A percentile compares a stretch with the other conserved stretches of the same genome.
phyloP scores from a whole-genome alignment of 37 sponge, comb jelly and placozoan species.

The Mnemiopsis leidyi region DNA sequence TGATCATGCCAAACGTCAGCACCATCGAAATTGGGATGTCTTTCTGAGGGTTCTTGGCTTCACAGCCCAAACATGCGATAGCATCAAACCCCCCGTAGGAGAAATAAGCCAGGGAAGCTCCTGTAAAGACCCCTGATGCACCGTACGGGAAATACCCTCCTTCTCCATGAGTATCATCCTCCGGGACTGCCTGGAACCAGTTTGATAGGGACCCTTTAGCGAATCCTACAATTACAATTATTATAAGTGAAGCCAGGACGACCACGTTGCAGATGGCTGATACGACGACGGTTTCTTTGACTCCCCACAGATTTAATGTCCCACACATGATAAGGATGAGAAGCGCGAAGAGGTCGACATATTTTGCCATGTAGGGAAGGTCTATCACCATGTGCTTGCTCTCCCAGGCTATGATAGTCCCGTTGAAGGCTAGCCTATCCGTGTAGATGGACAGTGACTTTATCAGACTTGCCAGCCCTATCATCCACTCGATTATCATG shows the following conservation, averaged over 20 bases:
- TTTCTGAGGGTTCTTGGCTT: constrained; percentile 48
- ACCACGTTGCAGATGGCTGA: constrained; percentile 42
- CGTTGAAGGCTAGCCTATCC: constrained; percentile 27
- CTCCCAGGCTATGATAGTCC: constrained; percentile 7
- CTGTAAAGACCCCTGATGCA: constrained; percentile 4
- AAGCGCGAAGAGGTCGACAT: constrained; percentile 34
- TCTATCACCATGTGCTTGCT: not conserved
- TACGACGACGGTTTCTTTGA: constrained; percentile 26
- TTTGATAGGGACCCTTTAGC: not conserved
- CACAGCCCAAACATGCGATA: constrained; percentile 36
- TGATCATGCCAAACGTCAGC: not conserved
- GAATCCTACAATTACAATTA: constrained; percentile 29
- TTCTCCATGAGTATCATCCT: not conserved
- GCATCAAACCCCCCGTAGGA: constrained; percentile 58
- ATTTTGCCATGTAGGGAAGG: constrained; percentile 10
- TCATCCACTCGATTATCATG: constrained; percentile 49
- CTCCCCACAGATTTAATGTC: constrained; percentile 27
- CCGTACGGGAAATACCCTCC: constrained; percentile 51
- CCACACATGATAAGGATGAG: not conserved
- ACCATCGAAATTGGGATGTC: constrained; percentile 45
- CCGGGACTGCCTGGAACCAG: constrained; percentile 9
- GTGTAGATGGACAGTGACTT: constrained; percentile 52
- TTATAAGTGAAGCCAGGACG: constrained; percentile 2
- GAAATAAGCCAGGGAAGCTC: constrained; percentile 52
- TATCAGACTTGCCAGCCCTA: constrained; percentile 44